Percentiles rank a stretch among this genome's conserved stretches.
Conservation (phyloP, 2,797 vertebrate species). For the Molossus alvarezi region DNA sequence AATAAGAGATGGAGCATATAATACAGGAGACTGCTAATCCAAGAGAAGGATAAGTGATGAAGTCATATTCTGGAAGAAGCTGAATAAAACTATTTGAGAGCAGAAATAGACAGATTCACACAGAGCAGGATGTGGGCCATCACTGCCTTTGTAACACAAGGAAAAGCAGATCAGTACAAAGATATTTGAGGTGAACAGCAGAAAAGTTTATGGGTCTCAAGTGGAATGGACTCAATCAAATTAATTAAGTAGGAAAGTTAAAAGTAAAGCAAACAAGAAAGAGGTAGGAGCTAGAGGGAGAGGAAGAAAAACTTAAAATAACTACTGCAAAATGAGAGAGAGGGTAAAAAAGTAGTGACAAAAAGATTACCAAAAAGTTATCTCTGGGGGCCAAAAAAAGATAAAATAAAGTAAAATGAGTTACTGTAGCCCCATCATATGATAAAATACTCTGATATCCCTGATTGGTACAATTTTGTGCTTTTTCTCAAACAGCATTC, state of each 20-base stretch:
- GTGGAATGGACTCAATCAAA: neutral
- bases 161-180: neutral
- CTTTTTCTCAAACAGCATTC: conserved; percentile 53
- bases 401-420: conserved; percentile 50
- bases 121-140: neutral
- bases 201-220: neutral
- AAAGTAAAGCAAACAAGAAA: conserved; percentile 10
- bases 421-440: neutral
- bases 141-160: neutral
- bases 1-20: neutral
- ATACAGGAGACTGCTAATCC: neutral
- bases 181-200: neutral
- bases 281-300: neutral
- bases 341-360: neutral
- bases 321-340: neutral
- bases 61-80: neutral
- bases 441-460: neutral
- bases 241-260: conserved; percentile 6
- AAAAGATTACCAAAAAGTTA: neutral
- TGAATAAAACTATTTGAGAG: neutral
- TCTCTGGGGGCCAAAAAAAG: neutral
- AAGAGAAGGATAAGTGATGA: neutral
- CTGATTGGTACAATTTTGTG: neutral
- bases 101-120: neutral
- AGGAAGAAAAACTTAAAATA: neutral